phyloP scores from a whole-genome alignment of 2,888 invertebrate species.

The Machimus rusticus region DNA sequence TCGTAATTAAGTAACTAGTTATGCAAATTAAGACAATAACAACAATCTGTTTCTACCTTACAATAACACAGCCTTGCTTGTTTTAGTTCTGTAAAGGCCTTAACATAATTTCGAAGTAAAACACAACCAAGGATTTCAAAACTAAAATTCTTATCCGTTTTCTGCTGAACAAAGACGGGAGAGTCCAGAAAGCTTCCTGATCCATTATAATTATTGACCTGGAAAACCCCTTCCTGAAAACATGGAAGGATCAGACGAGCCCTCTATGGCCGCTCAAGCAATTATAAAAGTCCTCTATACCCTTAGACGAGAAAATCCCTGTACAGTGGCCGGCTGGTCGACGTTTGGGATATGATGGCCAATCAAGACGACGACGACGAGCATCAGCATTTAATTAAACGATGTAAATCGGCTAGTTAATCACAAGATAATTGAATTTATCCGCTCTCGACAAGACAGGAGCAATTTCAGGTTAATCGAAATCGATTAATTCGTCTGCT shows the following conservation, averaged over 20 bases:
- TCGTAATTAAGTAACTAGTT: too few species aligned
- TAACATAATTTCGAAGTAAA: not conserved
- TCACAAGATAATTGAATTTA: constrained; percentile 22
- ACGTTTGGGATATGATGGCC: not conserved
- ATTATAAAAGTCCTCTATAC: not conserved
- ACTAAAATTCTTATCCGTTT: not conserved
- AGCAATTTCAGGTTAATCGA: constrained; percentile 13
- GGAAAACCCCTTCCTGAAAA: not conserved
- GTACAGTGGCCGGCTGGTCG: not conserved
- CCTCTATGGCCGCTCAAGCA: not conserved
- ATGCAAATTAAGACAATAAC: too few species aligned
- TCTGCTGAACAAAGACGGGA: not conserved
- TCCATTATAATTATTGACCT: not conserved
- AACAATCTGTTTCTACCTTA: too few species aligned
- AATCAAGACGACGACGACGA: not conserved
- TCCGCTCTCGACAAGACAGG: not conserved
- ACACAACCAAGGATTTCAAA: not conserved
- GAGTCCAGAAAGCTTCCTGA: not conserved
- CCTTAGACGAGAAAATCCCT: not conserved
- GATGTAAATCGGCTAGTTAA: not conserved
- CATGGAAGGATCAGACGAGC: not conserved
- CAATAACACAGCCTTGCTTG: too few species aligned
- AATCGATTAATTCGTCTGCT: not conserved
- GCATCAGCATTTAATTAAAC: constrained; percentile 8
- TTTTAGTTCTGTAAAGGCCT: not conserved